Conservation (phyloP, 64 coral and sea anemone genomes). For the Porites australiensis region DNA sequence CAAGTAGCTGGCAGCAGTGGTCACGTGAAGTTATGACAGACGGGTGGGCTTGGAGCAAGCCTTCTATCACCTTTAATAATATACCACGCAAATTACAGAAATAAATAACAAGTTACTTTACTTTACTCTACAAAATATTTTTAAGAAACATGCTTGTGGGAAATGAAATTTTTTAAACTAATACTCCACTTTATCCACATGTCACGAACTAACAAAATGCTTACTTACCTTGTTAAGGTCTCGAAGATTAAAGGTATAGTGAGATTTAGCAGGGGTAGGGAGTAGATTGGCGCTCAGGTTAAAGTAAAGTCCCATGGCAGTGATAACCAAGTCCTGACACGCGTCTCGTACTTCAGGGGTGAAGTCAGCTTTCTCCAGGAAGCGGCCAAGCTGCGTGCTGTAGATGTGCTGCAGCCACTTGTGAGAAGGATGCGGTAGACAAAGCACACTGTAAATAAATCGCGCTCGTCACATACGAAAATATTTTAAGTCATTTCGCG, state of each 20-base stretch:
- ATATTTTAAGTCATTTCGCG: no score
- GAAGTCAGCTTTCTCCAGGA: slow-evolving; percentile 92
- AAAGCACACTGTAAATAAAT: slow-evolving; percentile 74
- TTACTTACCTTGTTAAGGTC: slow-evolving; percentile 86
- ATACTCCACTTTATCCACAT: no score
- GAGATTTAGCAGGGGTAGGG: slow-evolving; percentile 92
- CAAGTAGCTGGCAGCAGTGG: slow-evolving; percentile 76
- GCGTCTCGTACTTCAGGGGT: slow-evolving; percentile 81
- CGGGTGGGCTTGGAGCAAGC: slow-evolving; percentile 90
- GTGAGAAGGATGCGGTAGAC: slow-evolving; percentile 78
- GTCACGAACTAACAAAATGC: no score
- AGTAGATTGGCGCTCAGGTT: slow-evolving; percentile 78
- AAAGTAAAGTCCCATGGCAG: slow-evolving; percentile 83
- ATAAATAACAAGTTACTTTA: no score
- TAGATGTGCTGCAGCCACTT: slow-evolving; percentile 96
- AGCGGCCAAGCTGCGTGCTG: slow-evolving; percentile 89
- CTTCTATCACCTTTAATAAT: slow-evolving; percentile 79
- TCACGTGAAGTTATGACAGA: slow-evolving; percentile 81
- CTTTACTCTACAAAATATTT: no score
- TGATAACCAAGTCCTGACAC: slow-evolving; percentile 65
- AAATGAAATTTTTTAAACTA: no score
- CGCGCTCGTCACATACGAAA: neutral
- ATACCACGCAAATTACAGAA: neutral
- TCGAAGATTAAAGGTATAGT: slow-evolving; percentile 97
- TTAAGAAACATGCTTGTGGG: no score